Evolutionary conservation across 1,140 invertebrate species (phyloP).

Genomic region (Drosophila sproati): DNA sequence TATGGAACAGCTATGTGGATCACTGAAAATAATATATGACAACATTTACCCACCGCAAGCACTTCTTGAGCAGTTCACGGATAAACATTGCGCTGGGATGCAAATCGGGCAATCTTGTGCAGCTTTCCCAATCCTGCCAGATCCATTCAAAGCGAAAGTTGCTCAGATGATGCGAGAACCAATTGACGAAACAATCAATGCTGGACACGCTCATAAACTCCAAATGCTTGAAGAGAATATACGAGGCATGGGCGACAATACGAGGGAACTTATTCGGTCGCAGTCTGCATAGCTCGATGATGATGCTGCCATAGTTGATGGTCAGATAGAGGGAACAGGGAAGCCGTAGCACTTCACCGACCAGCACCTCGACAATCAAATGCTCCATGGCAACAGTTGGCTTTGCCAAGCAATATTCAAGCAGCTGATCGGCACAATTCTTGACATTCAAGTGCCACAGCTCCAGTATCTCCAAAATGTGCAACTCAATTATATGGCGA

Average conservation of each 20-base stretch:
- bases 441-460: constrained; percentile 94
- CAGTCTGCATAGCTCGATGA: constrained; percentile 98
- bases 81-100: constrained; percentile 98
- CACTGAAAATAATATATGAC: neutral
- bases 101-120: constrained; percentile 86
- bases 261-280: constrained; percentile 97
- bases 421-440: constrained; percentile 94
- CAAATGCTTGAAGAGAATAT: constrained; percentile 97
- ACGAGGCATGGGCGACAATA: constrained; percentile 97
- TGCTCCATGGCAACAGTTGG: constrained; percentile 97
- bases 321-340: constrained; percentile 94
- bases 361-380: constrained; percentile 98
- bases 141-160: constrained; percentile 99
- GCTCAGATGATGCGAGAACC: constrained; percentile 99
- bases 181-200: constrained; percentile 97
- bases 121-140: constrained; percentile 85
- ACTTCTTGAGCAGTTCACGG: constrained; percentile 94
- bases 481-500: constrained; percentile 98
- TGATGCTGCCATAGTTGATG: constrained; percentile 96
- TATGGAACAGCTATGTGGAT: constrained; percentile 63
- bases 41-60: constrained; percentile 89
- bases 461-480: constrained; percentile 95
- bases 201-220: constrained; percentile 98
- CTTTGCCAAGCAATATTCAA: constrained; percentile 93
- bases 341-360: constrained; percentile 96